These are phyloP conservation scores for Bradypodion pumilum DNA, from an alignment of 2,797 vertebrate species.

Conservation along the genomic window DNA sequence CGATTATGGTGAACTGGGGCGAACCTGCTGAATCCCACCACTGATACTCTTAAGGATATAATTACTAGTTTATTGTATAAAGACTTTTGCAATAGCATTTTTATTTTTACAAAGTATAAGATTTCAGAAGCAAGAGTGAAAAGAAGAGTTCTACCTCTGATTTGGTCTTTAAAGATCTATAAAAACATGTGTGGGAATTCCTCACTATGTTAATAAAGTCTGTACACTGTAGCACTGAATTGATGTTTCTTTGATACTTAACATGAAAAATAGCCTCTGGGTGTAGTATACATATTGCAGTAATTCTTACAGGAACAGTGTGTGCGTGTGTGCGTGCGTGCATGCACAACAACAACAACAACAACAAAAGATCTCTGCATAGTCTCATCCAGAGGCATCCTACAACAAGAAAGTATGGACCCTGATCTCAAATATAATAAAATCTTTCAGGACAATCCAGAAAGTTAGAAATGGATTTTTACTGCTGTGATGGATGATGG, in stretches of 20 bases:
- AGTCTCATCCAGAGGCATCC: neutral
- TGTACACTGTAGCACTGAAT: neutral
- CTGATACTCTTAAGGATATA: too few species aligned
- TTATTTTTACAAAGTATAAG: neutral
- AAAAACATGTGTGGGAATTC: neutral
- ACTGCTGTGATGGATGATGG: neutral
- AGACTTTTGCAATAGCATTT: constrained; percentile 11
- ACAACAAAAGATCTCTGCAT: neutral
- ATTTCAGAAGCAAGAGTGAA: neutral
- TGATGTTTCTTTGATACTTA: neutral
- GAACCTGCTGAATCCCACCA: too few species aligned
- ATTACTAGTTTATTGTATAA: neutral
- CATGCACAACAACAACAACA: neutral
- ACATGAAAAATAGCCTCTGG: neutral
- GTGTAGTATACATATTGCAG: neutral
- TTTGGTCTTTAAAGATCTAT: neutral
- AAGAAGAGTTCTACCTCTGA: neutral
- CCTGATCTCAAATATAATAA: neutral
- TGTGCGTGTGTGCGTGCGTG: neutral
- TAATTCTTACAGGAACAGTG: neutral
- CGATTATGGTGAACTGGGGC: too few species aligned
- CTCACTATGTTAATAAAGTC: too few species aligned
- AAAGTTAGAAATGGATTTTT: neutral
- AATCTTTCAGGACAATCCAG: neutral
- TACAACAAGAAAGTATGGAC: neutral